These are phyloP conservation scores for Parelbella ahira DNA, from an alignment of 2,888 invertebrate species.

Conservation along the genomic window DNA sequence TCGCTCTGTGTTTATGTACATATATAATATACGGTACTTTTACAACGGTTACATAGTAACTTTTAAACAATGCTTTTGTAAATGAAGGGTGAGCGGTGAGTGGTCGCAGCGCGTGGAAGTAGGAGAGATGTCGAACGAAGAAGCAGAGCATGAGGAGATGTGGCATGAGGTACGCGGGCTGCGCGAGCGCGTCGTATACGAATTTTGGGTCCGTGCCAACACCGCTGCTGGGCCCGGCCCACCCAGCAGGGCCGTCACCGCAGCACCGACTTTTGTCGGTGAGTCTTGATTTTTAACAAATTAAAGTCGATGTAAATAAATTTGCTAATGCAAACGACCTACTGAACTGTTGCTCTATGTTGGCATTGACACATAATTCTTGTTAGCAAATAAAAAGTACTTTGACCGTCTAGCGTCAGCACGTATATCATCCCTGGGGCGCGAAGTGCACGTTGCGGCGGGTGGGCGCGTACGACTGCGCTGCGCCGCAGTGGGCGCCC, in stretches of 20 bases:
- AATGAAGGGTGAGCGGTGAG: conserved; percentile 52
- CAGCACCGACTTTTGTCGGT: conserved; percentile 72
- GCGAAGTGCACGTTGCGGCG: conserved; percentile 80
- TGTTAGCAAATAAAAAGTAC: neutral
- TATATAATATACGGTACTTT: too few species aligned
- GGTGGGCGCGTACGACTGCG: conserved; percentile 83
- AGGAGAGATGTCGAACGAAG: conserved; percentile 25
- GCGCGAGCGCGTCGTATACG: conserved; percentile 86
- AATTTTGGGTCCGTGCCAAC: conserved; percentile 89
- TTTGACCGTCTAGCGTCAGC: conserved; percentile 82
- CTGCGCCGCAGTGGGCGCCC: conserved; percentile 84
- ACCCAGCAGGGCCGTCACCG: conserved; percentile 79
- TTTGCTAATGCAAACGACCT: too few species aligned
- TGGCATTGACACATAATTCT: too few species aligned
- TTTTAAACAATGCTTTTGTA: conserved; percentile 40
- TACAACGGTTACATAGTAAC: too few species aligned
- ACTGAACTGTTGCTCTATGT: too few species aligned
- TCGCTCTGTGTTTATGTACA: too few species aligned
- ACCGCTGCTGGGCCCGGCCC: conserved; percentile 83
- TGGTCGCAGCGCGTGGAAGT: conserved; percentile 58
- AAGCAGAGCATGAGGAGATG: conserved; percentile 48
- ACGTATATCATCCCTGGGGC: conserved; percentile 88
- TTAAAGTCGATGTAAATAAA: too few species aligned
- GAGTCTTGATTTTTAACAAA: too few species aligned
- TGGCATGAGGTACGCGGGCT: conserved; percentile 84